Evolutionary conservation across 1,140 invertebrate species (phyloP).

Genomic region (Helicoverpa zea): DNA sequence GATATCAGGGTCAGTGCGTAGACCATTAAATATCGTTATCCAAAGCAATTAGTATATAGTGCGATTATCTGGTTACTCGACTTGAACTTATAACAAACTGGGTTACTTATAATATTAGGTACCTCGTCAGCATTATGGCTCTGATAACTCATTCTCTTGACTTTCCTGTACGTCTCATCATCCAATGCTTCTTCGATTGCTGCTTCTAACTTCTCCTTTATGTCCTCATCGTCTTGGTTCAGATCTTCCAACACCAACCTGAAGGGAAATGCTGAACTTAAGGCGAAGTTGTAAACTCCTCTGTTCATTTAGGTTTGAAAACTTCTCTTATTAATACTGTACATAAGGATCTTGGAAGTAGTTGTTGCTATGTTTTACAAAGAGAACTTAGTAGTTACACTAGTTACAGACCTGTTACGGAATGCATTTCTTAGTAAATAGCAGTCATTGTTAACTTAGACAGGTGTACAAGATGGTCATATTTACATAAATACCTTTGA

Average conservation of each 20-base stretch:
- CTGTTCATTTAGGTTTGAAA: no score
- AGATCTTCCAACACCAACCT: constrained; percentile 85
- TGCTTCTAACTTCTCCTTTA: constrained; percentile 86
- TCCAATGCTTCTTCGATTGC: constrained; percentile 90
- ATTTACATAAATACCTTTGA: background rate
- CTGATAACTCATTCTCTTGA: constrained; percentile 90
- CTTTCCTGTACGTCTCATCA: constrained; percentile 90
- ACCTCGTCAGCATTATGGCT: constrained; percentile 90
- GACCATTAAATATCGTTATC: no score
- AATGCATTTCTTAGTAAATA: background rate
- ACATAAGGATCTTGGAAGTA: no score
- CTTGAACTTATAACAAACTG: no score
- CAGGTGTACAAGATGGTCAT: background rate
- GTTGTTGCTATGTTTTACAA: no score
- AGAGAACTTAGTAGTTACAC: background rate
- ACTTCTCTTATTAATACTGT: no score
- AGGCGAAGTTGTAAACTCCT: background rate
- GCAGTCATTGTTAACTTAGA: background rate
- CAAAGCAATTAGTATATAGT: no score
- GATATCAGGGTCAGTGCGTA: no score
- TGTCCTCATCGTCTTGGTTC: constrained; percentile 75
- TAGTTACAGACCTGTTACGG: background rate
- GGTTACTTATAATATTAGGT: constrained; percentile 51
- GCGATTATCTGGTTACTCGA: no score
- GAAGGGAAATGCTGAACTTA: constrained; percentile 6